Evolutionary conservation across 2,113 vertebrate species (phyloP).

Genomic region (Vidua macroura): DNA sequence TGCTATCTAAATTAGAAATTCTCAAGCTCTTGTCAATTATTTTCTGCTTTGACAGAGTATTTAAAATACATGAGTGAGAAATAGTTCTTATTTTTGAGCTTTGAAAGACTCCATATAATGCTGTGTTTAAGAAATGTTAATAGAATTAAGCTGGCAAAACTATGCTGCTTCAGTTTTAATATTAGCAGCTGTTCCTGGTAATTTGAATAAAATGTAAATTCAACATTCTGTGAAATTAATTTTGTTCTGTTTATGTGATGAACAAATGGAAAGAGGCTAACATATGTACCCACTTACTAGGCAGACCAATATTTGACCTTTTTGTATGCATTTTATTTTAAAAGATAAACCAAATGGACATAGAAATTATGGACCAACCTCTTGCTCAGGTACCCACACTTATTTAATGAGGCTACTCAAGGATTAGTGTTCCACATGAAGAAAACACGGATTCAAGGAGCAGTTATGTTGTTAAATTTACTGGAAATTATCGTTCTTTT

Average conservation of each 20-base stretch:
- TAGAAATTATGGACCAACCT: background rate
- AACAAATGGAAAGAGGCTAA: background rate
- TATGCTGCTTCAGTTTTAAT: background rate
- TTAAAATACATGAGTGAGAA: background rate
- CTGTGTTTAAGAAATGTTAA: background rate
- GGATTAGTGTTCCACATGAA: background rate
- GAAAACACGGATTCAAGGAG: background rate
- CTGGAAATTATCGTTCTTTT: background rate
- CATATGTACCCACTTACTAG: background rate
- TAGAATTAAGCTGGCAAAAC: background rate
- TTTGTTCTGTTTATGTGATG: background rate
- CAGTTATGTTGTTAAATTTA: background rate
- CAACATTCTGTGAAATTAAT: background rate
- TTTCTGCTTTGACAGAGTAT: background rate
- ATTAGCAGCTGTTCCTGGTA: background rate
- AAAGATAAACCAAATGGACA: background rate
- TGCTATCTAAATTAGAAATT: background rate
- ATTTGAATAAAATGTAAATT: background rate
- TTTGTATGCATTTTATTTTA: background rate
- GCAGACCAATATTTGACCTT: background rate
- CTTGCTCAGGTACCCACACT: background rate
- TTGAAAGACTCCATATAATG: background rate
- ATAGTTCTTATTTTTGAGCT: background rate
- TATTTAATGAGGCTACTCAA: background rate
- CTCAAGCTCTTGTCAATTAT: background rate